Evolutionary conservation across 2,888 invertebrate species (phyloP), one percentile per base, ranked within the genome.

Genomic region (Mycalesis mineus): DNA sequence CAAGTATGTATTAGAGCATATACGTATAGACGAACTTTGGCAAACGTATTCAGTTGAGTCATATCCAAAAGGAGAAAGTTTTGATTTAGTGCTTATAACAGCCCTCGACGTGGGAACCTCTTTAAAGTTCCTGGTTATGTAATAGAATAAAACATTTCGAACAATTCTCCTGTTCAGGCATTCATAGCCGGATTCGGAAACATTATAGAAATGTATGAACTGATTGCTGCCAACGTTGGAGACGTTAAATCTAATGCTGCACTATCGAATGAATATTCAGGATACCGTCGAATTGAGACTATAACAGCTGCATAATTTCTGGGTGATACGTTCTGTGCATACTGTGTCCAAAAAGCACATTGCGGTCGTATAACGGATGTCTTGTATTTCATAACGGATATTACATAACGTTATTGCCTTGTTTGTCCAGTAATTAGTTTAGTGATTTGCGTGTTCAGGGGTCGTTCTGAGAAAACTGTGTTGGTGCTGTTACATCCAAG

Each of bases 61-160:
- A 72, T 74, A 73, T 74, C 76, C 73, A 73, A 75, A 78, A 78
- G 77, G 84, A 76, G 71, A 79, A 88, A 88, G 89, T 88, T 88
- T 87, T 88, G 88, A 88, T 88, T 88, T 88, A 88, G 82, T 82
- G 82, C 86, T 84, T 85, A 87, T 87, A 84, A 82, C 84, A 81
- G 82, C 82, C 82, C 75, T 80, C 78, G 78, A 75, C 75, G 78
- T 74, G 73, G 73, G 77, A 77, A 74, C 73, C 82, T 84, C 85
- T 85, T 86, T 86, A 82, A 84, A 87, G 87, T 78, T 88, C 87
- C 81, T 76, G 82, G 80, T 73, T 74, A 76, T 77, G 80, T 87
- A 84, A 88, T 87, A 83, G 89, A 88, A 88, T 88, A 87, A 88
- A 88, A 87, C 78, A 80, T 82, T 75, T 83, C 77, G 82, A 82